These are phyloP conservation scores for Heliconius nattereri DNA, from an alignment of 1,140 invertebrate genomes.

Conservation along the genomic window DNA sequence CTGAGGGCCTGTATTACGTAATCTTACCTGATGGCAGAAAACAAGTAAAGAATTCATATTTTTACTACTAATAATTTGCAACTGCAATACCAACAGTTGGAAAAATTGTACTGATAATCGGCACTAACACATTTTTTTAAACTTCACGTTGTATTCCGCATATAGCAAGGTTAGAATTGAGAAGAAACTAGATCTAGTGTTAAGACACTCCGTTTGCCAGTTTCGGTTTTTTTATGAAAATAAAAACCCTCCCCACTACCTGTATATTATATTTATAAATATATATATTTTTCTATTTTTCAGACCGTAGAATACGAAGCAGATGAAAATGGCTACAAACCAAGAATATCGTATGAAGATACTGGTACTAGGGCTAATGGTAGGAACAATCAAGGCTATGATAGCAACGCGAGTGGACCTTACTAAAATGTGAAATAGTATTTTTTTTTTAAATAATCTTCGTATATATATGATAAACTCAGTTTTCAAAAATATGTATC, in stretches of 20 bases:
- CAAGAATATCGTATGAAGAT: constrained; percentile 88
- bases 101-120: too few species aligned
- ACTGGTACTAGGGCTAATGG: constrained; percentile 73
- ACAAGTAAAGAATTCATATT: constrained; percentile 74
- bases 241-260: too few species aligned
- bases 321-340: constrained; percentile 88
- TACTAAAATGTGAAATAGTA: neutral
- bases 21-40: constrained; percentile 88
- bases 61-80: too few species aligned
- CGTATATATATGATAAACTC: too few species aligned
- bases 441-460: neutral
- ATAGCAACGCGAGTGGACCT: neutral
- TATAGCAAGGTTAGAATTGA: too few species aligned
- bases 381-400: neutral
- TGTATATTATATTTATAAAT: neutral
- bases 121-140: too few species aligned
- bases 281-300: neutral
- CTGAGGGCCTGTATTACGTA: constrained; percentile 87
- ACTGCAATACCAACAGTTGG: too few species aligned
- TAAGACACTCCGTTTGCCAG: too few species aligned
- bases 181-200: too few species aligned
- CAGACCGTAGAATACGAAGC: constrained; percentile 89
- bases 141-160: too few species aligned
- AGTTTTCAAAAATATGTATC: too few species aligned
- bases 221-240: too few species aligned